Evolutionary conservation across 2,113 vertebrate species (phyloP), one percentile per base, ranked within the genome.

Genomic region (Tympanuchus pallidicinctus): DNA sequence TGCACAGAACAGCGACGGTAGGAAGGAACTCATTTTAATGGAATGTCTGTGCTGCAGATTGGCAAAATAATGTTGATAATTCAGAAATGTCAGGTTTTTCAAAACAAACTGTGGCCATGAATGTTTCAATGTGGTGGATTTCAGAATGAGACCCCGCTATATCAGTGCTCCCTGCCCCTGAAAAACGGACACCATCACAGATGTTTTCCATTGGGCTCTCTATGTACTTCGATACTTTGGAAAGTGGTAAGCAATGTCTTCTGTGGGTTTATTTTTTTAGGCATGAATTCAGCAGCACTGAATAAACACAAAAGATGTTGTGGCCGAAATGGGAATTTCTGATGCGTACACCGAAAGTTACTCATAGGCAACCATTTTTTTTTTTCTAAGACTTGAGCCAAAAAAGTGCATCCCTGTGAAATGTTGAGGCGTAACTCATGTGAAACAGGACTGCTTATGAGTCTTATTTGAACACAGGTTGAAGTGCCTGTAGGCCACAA

Each of bases 1-100:
- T 92, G 65, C 95, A 94, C 78, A 92, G 32, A 95, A 85, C 48
- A 74, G 85, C n/a, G 38, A 92, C 92, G 89, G 64, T 64, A 91
- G 85, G 88, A 92, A 93, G 79, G 64, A 95, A 88, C 79, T 96
- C 84, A 92, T 89, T 94, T 83, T 52, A 90, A 86, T 83, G 91
- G 93, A 96, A 97, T 93, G 94, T 92, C 95, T 96, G 82, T 11
- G 2, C 52, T 86, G 54, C 75, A 91, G 75, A 80, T 52, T 76
- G 79, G 22, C 72, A 73, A 56, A 88, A 52, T 5, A 11, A 94
- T n/a, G 60, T 25, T 80, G 54, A 32, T 91, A 86, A 89, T 3
- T 25, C 30, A 82, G 43, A 82, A 83, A 86, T 89, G 1, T 3
- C 40, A 24, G 11, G 12, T 34, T 89, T 89, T 70, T 45, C 57